Conservation (phyloP, 2,113 vertebrate genomes). For the Rousettus leschenaultii region DNA sequence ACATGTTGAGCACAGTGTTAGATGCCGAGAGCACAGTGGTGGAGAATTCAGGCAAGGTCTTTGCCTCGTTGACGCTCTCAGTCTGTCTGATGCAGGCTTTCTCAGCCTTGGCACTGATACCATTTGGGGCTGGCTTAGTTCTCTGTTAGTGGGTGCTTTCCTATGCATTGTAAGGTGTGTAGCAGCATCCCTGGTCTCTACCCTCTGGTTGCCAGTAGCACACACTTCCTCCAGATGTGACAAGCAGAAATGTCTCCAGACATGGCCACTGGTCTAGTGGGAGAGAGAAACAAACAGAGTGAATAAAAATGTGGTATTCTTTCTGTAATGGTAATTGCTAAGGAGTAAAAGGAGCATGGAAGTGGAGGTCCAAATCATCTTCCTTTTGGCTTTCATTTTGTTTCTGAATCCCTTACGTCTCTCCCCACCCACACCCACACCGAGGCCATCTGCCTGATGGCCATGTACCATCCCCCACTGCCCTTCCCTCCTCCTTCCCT, state of each 20-base stretch:
- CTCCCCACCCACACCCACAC: not conserved
- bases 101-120: not conserved
- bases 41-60: not conserved
- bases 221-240: not conserved
- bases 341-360: not conserved
- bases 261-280: not conserved
- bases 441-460: conserved; percentile 17
- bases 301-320: not conserved
- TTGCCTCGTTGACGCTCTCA: not conserved
- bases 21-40: not conserved
- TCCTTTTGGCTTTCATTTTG: not conserved
- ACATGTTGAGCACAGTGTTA: not conserved
- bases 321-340: not conserved
- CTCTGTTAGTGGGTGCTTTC: not conserved
- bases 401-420: not conserved
- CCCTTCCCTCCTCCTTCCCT: not conserved
- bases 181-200: not conserved
- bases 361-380: not conserved
- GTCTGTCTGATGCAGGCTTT: not conserved
- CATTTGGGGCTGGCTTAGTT: not conserved
- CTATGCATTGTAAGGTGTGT: not conserved
- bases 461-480: not conserved
- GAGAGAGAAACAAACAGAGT: not conserved
- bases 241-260: not conserved
- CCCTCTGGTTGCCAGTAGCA: not conserved